A percentile compares a stretch with the other conserved stretches of the same genome.
These are phyloP conservation scores for Sylvia borin DNA, from an alignment of 2,797 vertebrate species.

Conservation along the genomic window DNA sequence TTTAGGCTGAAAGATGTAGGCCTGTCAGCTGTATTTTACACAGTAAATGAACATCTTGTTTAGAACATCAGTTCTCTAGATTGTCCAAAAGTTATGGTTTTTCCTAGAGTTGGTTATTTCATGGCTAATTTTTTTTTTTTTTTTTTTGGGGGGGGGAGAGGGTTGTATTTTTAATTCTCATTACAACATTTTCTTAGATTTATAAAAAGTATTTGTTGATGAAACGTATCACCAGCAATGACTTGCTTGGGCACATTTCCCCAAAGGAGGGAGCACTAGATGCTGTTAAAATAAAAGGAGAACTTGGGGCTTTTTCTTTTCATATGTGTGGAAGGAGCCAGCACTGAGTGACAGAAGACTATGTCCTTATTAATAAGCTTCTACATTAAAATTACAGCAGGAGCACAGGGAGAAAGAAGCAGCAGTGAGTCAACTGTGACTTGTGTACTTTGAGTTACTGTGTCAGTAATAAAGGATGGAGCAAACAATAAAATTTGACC, in stretches of 20 bases:
- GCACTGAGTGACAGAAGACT: neutral
- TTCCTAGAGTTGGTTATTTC: neutral
- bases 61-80: neutral
- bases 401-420: neutral
- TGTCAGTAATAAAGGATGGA: slow-evolving; percentile 45
- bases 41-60: neutral
- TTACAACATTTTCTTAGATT: neutral
- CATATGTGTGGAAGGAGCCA: neutral
- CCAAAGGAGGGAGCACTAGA: neutral
- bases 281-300: neutral
- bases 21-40: neutral
- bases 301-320: neutral
- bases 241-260: neutral
- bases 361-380: slow-evolving; percentile 22
- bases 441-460: slow-evolving; percentile 49
- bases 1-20: neutral
- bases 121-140: neutral
- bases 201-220: neutral
- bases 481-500: slow-evolving; percentile 37
- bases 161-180: neutral
- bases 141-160: too few species aligned
- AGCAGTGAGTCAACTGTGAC: neutral
- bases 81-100: neutral
- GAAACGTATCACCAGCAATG: neutral
- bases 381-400: slow-evolving; percentile 54